Base-by-base conservation (phyloP, 2,797 vertebrate genomes). In the Sorex maritimensis region DNA sequence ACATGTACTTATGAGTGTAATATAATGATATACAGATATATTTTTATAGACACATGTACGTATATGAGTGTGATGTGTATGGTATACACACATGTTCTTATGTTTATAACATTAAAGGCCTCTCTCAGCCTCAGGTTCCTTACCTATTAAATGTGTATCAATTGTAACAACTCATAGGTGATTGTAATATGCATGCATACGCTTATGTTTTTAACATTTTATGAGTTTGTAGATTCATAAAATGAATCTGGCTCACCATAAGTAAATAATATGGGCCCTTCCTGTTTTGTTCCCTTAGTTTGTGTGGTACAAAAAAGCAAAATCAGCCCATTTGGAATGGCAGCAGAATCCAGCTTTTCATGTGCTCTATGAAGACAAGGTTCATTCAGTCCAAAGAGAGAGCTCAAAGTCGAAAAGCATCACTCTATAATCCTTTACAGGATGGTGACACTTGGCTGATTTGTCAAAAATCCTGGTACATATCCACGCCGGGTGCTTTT, bases 401-500 rank as follows among this genome's bases (percentile, higher is more conserved):
- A 92, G 86, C 96, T 94, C 94, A 38, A 78, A 92, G 78, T 86
- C 0, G 0, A 79, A 86, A 80, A 72, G 89, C 55, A 61, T 92
- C 88, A 89, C 41, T 89, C 88, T 95, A 41, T 93, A 94, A 95
- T 94, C 94, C 89, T 86, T 78, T 92, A 74, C 75, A 83, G 89
- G 91, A 91, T 58, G 44, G 46, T 95, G 96, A 96, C 95, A 93
- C 75, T 92, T 93, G 88, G 92, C 95, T 97, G 94, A 96, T 96
- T 95, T 96, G 95, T 96, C 94, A 97, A 92, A 96, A 95, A 95
- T 74, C 67, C 73, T 90, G 83, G 91, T 93, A 81, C 90, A 92
- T 79, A 88, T 90, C 88, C 91, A 96, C 86, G 75, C 46, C n/a
- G 80, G 91, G 44, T 87, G 71, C 92, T 91, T 92, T 95, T 97